These are phyloP conservation scores for Vidua macroura DNA, from an alignment of 2,113 vertebrate genomes.

Conservation along the genomic window DNA sequence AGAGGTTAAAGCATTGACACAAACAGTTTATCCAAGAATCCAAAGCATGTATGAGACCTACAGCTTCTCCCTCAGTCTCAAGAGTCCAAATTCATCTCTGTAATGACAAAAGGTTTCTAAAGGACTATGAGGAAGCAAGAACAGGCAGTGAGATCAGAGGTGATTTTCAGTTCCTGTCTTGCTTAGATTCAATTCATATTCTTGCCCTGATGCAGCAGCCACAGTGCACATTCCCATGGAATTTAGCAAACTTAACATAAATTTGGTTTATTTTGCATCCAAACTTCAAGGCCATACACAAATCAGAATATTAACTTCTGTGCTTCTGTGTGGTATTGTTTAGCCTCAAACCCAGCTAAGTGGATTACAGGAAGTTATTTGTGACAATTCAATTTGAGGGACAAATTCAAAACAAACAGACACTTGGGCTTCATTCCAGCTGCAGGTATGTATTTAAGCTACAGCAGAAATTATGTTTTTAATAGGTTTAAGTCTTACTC, in stretches of 20 bases:
- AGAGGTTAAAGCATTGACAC: not conserved
- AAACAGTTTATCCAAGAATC: not conserved
- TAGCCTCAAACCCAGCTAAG: not conserved
- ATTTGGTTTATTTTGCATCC: not conserved
- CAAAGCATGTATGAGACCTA: accelerated
- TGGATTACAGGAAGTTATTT: not conserved
- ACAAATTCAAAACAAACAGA: not conserved
- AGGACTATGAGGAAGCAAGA: not conserved
- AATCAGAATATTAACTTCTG: not conserved
- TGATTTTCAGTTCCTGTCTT: not conserved
- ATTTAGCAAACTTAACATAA: not conserved
- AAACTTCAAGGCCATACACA: not conserved
- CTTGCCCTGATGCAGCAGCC: accelerated
- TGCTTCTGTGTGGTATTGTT: not conserved
- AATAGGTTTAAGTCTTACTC: not conserved
- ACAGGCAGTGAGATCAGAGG: not conserved
- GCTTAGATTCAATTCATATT: not conserved
- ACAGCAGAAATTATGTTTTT: not conserved
- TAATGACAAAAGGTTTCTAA: not conserved
- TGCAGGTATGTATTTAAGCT: not conserved
- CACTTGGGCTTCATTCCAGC: not conserved
- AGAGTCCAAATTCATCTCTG: not conserved
- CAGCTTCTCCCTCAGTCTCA: not conserved
- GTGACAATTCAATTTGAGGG: not conserved
- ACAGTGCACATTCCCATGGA: not conserved